Evolutionary conservation across 2,113 vertebrate genomes (phyloP), one percentile per base, ranked within the genome.

Genomic region (Ciconia stormi): DNA sequence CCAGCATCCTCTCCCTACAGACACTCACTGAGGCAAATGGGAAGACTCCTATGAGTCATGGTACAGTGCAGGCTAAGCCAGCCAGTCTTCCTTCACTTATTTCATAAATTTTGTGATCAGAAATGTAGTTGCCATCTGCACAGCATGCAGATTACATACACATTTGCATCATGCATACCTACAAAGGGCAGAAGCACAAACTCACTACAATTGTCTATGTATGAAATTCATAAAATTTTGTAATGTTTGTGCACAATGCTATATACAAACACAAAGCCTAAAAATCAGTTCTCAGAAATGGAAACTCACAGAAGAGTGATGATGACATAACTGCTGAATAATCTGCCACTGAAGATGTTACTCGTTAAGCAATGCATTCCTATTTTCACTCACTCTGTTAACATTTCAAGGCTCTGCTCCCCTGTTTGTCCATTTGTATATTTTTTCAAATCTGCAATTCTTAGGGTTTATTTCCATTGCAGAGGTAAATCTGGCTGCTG

Each of bases 1-100:
- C 87, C 89, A 96, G 82, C 84, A 88, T 76, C 46, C 40, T 63
- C 81, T 93, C 87, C 49, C 82, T 79, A 61, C 73, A 91, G 69
- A 89, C 44, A 89, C 29, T 61, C 70, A 66, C 42, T 53, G 66
- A 92, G 20, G 73, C 20, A 87, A 94, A 95, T 6, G 73, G 83
- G 81, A 91, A 89, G 93, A 87, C 55, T 82, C 82, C 79, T 55
- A 6, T 94, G 91, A 97, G 58, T 95, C 95, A 97, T 16, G 27
- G 49, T 38, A 84, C 22, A 87, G 52, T 38, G 56, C 34, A 91
- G 65, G 52, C 70, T 82, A 89, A 87, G 34, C 52, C 71, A 91
- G 70, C 19, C 58, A n/a, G 32, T 69, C 56, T 89, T 91, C 47
- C 65, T 62, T 72, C 52, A 58, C 20, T 84, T 82, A 46, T 55